A percentile compares a stretch with the other conserved stretches of the same genome.
These are phyloP conservation scores for Virgularia gustaviana DNA, from an alignment of 92 coral and sea anemone genomes.

Conservation along the genomic window DNA sequence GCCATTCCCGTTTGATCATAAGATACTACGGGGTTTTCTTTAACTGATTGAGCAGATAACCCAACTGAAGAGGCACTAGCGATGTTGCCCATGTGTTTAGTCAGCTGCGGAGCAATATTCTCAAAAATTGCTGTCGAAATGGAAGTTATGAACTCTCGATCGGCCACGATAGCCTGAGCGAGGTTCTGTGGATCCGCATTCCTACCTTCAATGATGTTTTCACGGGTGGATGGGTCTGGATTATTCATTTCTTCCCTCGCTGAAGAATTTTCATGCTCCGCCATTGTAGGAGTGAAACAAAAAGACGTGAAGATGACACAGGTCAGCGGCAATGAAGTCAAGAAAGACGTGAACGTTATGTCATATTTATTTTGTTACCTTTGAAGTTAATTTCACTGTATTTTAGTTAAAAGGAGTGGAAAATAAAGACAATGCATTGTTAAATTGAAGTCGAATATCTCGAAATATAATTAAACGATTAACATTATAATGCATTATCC, in stretches of 20 bases:
- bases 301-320: not conserved
- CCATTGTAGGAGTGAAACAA: no score
- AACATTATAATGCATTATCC: no score
- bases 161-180: conserved; percentile 1
- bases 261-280: not conserved
- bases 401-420: no score
- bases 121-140: not conserved
- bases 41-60: conserved; percentile 10
- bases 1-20: not conserved
- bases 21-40: not conserved
- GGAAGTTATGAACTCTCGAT: not conserved
- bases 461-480: no score
- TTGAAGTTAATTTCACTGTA: no score
- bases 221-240: not conserved
- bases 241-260: not conserved
- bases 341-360: not conserved
- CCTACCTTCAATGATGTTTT: not conserved
- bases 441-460: no score
- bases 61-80: not conserved
- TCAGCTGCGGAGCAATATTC: not conserved
- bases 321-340: not conserved
- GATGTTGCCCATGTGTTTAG: not conserved
- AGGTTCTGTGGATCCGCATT: not conserved
- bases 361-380: no score
- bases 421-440: no score